A percentile compares a stretch with the other conserved stretches of the same genome.
Conservation (phyloP, 2,797 vertebrate species). For the Sebastes cheni region DNA sequence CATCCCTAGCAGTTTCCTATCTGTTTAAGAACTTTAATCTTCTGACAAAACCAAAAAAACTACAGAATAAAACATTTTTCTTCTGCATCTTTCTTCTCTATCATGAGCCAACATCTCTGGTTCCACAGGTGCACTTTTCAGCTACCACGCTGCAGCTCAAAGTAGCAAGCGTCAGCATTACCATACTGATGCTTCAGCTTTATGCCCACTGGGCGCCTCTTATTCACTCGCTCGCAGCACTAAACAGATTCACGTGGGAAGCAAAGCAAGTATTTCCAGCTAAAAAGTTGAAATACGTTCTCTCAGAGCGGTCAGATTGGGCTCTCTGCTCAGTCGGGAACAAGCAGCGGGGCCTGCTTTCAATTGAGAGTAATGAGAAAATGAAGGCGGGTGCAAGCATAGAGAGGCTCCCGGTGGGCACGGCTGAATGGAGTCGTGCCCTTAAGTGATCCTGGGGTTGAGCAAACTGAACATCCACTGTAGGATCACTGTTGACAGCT, state of each 20-base stretch:
- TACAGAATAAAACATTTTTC: background rate
- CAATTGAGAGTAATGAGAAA: slow-evolving; percentile 57
- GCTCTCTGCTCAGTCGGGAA: slow-evolving; percentile 15
- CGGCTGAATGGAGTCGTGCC: slow-evolving; percentile 35
- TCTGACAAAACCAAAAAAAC: too few species aligned
- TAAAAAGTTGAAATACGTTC: background rate
- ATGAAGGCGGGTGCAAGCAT: slow-evolving; percentile 28
- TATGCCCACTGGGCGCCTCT: slow-evolving; percentile 21
- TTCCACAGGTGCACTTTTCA: slow-evolving; percentile 11
- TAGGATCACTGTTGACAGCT: slow-evolving; percentile 56
- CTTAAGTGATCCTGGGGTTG: slow-evolving; percentile 54
- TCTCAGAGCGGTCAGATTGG: background rate
- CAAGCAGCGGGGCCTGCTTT: slow-evolving; percentile 10
- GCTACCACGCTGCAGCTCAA: background rate
- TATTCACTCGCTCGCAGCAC: slow-evolving; percentile 32
- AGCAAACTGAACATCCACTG: slow-evolving; percentile 53
- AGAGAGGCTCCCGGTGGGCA: slow-evolving; percentile 35
- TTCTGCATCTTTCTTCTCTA: background rate
- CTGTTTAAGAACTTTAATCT: too few species aligned
- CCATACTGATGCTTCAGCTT: slow-evolving; percentile 9
- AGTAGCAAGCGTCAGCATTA: slow-evolving; percentile 13
- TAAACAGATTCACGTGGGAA: slow-evolving; percentile 14
- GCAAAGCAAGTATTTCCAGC: slow-evolving; percentile 31
- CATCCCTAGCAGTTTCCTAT: too few species aligned
- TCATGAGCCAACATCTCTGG: slow-evolving; percentile 1